Base-by-base conservation (phyloP, 2,888 invertebrate genomes). In the Priocnemis perturbator region DNA sequence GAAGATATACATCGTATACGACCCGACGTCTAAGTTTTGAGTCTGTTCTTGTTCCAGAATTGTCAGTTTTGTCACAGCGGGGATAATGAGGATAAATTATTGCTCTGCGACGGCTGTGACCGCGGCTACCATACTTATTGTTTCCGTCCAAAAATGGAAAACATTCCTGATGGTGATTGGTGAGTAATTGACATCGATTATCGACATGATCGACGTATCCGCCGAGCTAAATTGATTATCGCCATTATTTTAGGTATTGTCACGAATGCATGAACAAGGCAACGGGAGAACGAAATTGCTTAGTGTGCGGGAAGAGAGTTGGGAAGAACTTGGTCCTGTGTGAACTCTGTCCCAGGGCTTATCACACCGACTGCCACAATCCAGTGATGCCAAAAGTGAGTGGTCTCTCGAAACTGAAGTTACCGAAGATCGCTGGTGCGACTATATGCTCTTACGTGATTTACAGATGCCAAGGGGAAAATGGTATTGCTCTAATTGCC, bases 101-200 rank as follows among this genome's bases (percentile, higher is more conserved):
- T 99, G 81, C 91, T 99, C 23, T 99, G 99, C 90, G 99, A 99
- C 90, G 97, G 98, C 76, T 99, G 99, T 90, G 99, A 99, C 90
- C 96, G 97, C 89, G 99, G 98, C 60, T 98, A 98, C 90, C 99
- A 99, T 91, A 98, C 98, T 58, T 98, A 98, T 89, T 99, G 99
- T 91, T 98, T 99, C 92, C 97, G 96, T 90, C 98, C 98, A 74
- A 93, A 95, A 88, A 96, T 99, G 96, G 97, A 97, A 69, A 94
- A 94, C 85, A 98, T 99, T 89, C 98, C 99, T 19, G 98, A 98
- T 81, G 98, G 98, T 37, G 98, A 99, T 89, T 99, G 98, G 98
- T 96, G 86, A 91, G 93, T 64, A 55, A 37, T 37, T 9, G 19
- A 0, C 23, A 9, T 48, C 37, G 3, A 37, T 11, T 15, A 14